Evolutionary conservation across 2,797 vertebrate species (phyloP).

Genomic region (Gymnothorax reevesii): DNA sequence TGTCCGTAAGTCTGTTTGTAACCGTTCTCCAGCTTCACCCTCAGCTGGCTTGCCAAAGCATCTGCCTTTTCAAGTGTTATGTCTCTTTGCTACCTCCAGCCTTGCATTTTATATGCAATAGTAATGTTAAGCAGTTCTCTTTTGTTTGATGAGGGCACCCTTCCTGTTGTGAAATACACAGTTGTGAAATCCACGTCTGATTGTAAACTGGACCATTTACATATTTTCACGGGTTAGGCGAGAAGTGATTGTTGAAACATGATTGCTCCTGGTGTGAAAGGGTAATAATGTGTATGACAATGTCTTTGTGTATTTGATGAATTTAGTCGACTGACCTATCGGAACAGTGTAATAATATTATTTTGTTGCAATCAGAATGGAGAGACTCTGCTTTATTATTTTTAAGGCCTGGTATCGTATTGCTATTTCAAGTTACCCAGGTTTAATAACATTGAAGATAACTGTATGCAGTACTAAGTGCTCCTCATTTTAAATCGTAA

Average conservation of each 20-base stretch:
- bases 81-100: slow-evolving; percentile 10
- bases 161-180: slow-evolving; percentile 23
- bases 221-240: not conserved
- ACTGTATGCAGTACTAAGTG: not conserved
- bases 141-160: slow-evolving; percentile 33
- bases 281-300: not conserved
- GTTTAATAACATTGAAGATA: not conserved
- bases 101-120: slow-evolving; percentile 7
- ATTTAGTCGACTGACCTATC: too few relatives aligned
- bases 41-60: not conserved
- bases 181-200: slow-evolving; percentile 22
- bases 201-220: not conserved
- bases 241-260: not conserved
- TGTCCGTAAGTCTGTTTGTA: not conserved
- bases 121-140: slow-evolving; percentile 25
- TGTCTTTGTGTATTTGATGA: not conserved
- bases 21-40: not conserved
- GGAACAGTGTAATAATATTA: not conserved
- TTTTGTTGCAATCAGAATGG: not conserved
- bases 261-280: not conserved
- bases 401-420: not conserved
- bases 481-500: not conserved
- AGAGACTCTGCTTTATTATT: not conserved
- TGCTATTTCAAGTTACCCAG: not conserved
- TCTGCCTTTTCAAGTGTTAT: not conserved